A percentile compares a stretch with the other conserved stretches of the same genome.
phyloP scores from a whole-genome alignment of 2,797 vertebrate species.

The Hippoglossus hippoglossus region DNA sequence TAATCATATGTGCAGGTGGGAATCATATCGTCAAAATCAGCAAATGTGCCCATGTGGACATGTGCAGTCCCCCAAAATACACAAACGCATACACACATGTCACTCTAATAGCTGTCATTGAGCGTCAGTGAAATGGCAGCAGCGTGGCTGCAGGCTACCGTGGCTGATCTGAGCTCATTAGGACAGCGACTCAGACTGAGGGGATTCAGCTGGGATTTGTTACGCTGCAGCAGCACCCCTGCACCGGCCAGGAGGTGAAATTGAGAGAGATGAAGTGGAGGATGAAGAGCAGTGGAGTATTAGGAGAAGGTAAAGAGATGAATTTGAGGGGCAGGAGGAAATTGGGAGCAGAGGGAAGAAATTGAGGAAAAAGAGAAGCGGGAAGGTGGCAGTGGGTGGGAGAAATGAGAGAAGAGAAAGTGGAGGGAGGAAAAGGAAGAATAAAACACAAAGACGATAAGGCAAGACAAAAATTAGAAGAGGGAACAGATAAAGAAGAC shows the following conservation, averaged over 20 bases:
- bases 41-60: neutral
- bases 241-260: conserved; percentile 52
- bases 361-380: conserved; percentile 11
- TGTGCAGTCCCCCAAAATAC: neutral
- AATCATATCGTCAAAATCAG: too few species aligned
- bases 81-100: conserved; percentile 16
- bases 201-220: conserved; percentile 69
- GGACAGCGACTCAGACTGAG: conserved; percentile 61
- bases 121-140: conserved; percentile 55
- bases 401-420: neutral
- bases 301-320: conserved; percentile 26
- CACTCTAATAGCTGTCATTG: conserved; percentile 59
- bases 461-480: neutral
- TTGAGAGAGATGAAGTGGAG: conserved; percentile 60
- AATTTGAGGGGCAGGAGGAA: conserved; percentile 23
- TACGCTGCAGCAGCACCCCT: conserved; percentile 46
- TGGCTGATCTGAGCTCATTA: conserved; percentile 75
- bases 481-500: conserved; percentile 3
- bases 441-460: conserved; percentile 1
- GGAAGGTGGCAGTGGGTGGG: neutral
- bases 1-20: too few species aligned
- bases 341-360: conserved; percentile 32
- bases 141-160: conserved; percentile 45
- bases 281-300: conserved; percentile 36
- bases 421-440: neutral